Evolutionary conservation across 2,113 vertebrate genomes (phyloP).

Genomic region (Cyprinodon variegatus): DNA sequence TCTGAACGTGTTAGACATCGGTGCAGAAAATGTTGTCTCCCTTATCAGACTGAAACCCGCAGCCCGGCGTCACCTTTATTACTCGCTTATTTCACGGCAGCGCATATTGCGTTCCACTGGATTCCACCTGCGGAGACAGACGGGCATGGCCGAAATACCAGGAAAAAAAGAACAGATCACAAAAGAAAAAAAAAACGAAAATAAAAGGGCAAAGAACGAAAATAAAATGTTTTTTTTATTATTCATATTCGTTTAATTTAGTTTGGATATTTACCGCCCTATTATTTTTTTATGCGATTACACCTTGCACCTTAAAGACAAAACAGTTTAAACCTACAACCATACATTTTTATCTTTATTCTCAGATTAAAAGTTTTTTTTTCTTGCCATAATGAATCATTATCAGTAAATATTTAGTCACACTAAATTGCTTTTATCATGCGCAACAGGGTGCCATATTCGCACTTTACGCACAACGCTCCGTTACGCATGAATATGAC

Average conservation of each 20-base stretch:
- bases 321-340: not conserved
- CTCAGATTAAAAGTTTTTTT: not conserved
- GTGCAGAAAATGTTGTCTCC: conserved; percentile 19
- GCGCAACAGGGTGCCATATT: conserved; percentile 7
- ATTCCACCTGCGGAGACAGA: conserved; percentile 38
- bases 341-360: not conserved
- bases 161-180: not conserved
- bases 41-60: conserved; percentile 37
- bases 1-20: conserved; percentile 20
- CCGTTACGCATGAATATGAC: conserved; percentile 55
- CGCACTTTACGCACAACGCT: conserved; percentile 35
- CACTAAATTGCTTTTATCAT: conserved; percentile 14
- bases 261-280: not conserved
- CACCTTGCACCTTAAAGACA: not conserved
- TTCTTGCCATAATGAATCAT: not conserved
- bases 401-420: not conserved
- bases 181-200: not conserved
- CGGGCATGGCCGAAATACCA: not conserved
- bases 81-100: conserved; percentile 46
- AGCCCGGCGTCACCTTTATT: conserved; percentile 56
- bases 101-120: conserved; percentile 45
- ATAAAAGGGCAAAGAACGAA: not conserved
- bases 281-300: not conserved
- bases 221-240: not conserved
- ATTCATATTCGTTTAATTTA: not conserved